Conservation (phyloP, 2,888 invertebrate genomes). For the Parnassius smintheus region DNA sequence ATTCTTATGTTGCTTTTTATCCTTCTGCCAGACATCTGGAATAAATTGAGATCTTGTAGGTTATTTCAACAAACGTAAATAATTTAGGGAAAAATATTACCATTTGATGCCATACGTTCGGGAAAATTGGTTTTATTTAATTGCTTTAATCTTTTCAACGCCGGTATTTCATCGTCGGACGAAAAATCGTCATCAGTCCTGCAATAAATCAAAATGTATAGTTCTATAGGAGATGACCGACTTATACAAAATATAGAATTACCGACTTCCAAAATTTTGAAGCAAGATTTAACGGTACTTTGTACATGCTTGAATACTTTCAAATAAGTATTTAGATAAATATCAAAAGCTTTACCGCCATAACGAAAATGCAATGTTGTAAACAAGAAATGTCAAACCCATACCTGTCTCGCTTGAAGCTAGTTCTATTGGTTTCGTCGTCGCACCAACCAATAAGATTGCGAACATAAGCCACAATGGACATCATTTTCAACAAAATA, state of each 20-base stretch:
- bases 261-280: slow-evolving; percentile 70
- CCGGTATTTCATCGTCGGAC: slow-evolving; percentile 66
- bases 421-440: slow-evolving; percentile 53
- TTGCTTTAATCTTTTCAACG: slow-evolving; percentile 62
- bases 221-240: slow-evolving; percentile 3
- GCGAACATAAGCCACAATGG: slow-evolving; percentile 68
- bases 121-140: slow-evolving; percentile 61
- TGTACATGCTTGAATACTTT: slow-evolving; percentile 50
- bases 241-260: slow-evolving; percentile 15
- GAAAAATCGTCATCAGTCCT: slow-evolving; percentile 67
- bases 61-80: not conserved
- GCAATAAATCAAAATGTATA: slow-evolving; percentile 41
- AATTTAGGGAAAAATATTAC: slow-evolving; percentile 37
- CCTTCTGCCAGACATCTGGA: slow-evolving; percentile 51
- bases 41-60: slow-evolving; percentile 26
- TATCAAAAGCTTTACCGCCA: slow-evolving; percentile 72
- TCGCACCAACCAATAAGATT: slow-evolving; percentile 63
- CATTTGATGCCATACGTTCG: slow-evolving; percentile 56
- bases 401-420: slow-evolving; percentile 76
- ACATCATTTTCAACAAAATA: slow-evolving; percentile 65
- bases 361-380: slow-evolving; percentile 63
- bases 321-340: slow-evolving; percentile 35
- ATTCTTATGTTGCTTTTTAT: slow-evolving; percentile 49
- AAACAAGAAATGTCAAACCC: slow-evolving; percentile 68
- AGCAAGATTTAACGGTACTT: slow-evolving; percentile 60